Evolutionary conservation across 2,888 invertebrate species (phyloP).

Genomic region (Crioceris asparagi): DNA sequence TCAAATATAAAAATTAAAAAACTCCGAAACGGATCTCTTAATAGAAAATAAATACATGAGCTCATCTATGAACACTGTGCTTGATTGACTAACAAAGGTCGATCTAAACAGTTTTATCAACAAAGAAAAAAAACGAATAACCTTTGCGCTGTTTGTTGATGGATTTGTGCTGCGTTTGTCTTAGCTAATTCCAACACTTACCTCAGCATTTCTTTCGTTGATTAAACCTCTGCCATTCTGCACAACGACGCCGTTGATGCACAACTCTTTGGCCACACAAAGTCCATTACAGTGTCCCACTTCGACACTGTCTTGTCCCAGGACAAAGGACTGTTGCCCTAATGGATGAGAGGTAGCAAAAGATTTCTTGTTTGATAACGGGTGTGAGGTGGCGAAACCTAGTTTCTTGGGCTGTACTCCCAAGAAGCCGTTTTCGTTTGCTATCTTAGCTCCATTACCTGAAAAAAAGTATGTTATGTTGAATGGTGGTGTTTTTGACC

Average conservation of each 20-base stretch:
- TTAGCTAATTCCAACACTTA: too few species aligned
- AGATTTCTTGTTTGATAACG: constrained; percentile 17
- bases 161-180: too few species aligned
- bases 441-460: constrained; percentile 30
- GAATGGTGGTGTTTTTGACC: neutral
- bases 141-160: too few species aligned
- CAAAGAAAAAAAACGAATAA: too few species aligned
- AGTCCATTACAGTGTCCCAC: constrained; percentile 47
- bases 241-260: constrained; percentile 50
- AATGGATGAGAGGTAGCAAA: constrained; percentile 13
- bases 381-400: constrained; percentile 20
- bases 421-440: constrained; percentile 30
- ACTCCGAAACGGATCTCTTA: too few species aligned
- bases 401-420: constrained; percentile 33
- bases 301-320: constrained; percentile 13
- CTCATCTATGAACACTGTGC: too few species aligned
- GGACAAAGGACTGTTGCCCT: constrained; percentile 14
- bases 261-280: constrained; percentile 50
- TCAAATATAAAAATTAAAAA: too few species aligned
- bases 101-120: too few species aligned
- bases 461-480: constrained; percentile 6
- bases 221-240: too few species aligned
- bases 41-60: too few species aligned
- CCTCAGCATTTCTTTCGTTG: too few species aligned
- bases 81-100: too few species aligned